Evolutionary conservation across 2,888 invertebrate species (phyloP).

Genomic region (Tenthredo scrophulariae): DNA sequence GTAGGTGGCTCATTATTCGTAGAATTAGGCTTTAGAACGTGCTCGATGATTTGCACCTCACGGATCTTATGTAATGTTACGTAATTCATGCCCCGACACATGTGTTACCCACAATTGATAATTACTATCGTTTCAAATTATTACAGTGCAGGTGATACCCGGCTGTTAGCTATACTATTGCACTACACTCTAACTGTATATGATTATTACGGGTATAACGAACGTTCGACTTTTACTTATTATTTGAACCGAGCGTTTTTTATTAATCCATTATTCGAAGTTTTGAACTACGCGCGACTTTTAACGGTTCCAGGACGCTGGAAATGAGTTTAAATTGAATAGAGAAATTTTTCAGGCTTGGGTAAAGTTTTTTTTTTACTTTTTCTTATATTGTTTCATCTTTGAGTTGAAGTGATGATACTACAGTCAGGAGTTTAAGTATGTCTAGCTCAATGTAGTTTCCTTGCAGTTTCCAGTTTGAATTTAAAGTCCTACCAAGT

Average conservation of each 20-base stretch:
- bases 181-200: background rate
- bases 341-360: background rate
- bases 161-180: background rate
- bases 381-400: background rate
- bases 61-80: conserved; percentile 22
- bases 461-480: background rate
- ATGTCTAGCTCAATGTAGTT: background rate
- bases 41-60: background rate
- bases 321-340: background rate
- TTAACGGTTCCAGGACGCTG: background rate
- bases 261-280: background rate
- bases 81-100: conserved; percentile 11
- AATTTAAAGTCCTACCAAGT: background rate
- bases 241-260: background rate
- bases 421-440: background rate
- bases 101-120: conserved; percentile 23
- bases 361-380: background rate
- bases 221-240: background rate
- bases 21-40: background rate
- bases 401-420: background rate
- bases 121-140: conserved; percentile 43
- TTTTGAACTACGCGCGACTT: background rate
- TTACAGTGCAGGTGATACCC: conserved; percentile 29
- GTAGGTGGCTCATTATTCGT: background rate
- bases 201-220: background rate